Conservation (phyloP, 2,888 invertebrate species). For the Thysanoteuthis rhombus region DNA sequence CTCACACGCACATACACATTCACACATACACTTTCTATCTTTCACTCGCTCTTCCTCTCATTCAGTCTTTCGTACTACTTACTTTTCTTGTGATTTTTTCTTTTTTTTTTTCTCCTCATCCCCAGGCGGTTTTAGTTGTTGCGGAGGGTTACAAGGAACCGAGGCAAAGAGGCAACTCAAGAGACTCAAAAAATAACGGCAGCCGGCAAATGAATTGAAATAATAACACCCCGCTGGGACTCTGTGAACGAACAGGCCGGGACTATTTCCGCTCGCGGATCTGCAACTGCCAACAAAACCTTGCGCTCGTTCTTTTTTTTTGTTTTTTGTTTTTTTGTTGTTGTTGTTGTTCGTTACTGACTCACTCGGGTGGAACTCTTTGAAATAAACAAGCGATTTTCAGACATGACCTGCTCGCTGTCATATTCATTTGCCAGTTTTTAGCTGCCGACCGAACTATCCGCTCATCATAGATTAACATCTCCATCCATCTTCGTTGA, state of each 20-base stretch:
- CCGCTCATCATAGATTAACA: background rate
- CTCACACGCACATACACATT: no score
- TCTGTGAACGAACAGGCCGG: background rate
- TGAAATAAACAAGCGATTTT: background rate
- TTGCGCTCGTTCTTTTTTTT: background rate
- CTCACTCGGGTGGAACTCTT: background rate
- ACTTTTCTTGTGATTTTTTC: no score
- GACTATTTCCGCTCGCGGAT: background rate
- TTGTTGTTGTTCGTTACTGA: background rate
- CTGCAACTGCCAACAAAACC: background rate
- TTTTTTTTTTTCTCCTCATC: background rate
- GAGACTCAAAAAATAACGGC: background rate
- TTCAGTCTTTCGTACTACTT: no score
- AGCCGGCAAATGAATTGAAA: background rate
- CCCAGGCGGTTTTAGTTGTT: background rate
- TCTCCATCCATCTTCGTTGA: background rate
- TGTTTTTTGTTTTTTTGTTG: background rate
- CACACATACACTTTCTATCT: no score
- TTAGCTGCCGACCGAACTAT: background rate
- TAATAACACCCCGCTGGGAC: background rate
- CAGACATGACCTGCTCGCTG: background rate
- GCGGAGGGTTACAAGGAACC: background rate
- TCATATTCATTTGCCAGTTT: background rate
- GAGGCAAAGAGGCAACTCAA: background rate
- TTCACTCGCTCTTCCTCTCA: background rate